phyloP scores from a whole-genome alignment of 2,888 invertebrate species.

The Gymnosoma rotundatum region DNA sequence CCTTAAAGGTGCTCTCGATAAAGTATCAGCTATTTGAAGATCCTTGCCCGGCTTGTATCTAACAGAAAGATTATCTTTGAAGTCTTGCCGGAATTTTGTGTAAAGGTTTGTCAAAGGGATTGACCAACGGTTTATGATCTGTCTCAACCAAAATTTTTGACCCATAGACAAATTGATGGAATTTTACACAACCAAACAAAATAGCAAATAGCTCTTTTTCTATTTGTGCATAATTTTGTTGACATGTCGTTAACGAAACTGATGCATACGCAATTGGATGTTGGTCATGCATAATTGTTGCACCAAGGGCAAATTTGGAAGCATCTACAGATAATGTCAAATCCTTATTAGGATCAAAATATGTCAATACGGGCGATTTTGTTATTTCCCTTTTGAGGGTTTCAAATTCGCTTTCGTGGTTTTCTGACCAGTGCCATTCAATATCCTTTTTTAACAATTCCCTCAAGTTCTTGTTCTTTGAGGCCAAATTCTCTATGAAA shows the following conservation, averaged over 20 bases:
- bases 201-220: conserved; percentile 71
- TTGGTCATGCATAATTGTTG: conserved; percentile 44
- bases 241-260: conserved; percentile 58
- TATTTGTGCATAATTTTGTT: conserved; percentile 69
- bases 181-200: conserved; percentile 65
- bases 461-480: conserved; percentile 62
- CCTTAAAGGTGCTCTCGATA: background rate
- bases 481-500: conserved; percentile 71
- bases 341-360: conserved; percentile 53
- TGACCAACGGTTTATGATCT: conserved; percentile 36
- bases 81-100: background rate
- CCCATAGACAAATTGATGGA: conserved; percentile 68
- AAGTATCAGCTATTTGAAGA: background rate
- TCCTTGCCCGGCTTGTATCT: background rate
- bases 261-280: conserved; percentile 63
- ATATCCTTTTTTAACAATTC: conserved; percentile 63
- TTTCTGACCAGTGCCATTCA: conserved; percentile 58
- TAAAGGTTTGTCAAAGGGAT: background rate
- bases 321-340: conserved; percentile 15
- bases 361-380: conserved; percentile 49
- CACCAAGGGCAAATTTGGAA: conserved; percentile 43
- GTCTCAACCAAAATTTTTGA: conserved; percentile 49
- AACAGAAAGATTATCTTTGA: background rate
- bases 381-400: conserved; percentile 47
- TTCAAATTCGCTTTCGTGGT: conserved; percentile 46